phyloP scores from a whole-genome alignment of 2,797 vertebrate species.

The Cephalopachus bancanus region DNA sequence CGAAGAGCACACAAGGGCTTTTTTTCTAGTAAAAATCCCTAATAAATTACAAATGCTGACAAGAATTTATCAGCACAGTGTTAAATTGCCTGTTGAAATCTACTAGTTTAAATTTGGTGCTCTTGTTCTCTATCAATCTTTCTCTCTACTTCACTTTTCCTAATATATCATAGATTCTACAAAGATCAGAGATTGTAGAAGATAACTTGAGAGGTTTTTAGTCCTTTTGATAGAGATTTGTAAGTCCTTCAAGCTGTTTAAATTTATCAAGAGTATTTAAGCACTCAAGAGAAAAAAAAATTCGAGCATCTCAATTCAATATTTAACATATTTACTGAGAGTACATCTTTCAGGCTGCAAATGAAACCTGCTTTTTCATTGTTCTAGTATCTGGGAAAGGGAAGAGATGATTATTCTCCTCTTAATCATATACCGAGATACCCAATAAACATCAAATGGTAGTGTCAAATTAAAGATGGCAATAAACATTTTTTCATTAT shows the following conservation, averaged over 20 bases:
- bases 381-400: not conserved
- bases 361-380: not conserved
- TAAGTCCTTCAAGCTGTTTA: conserved; percentile 31
- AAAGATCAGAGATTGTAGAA: conserved; percentile 9
- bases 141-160: not conserved
- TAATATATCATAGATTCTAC: conserved; percentile 8
- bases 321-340: conserved; percentile 11
- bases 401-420: not conserved
- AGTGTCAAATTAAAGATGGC: not conserved
- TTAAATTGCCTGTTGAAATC: conserved; percentile 43
- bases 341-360: not conserved
- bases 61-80: conserved; percentile 39
- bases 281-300: not conserved
- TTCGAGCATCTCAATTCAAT: not conserved
- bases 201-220: not conserved
- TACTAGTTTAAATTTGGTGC: conserved; percentile 15
- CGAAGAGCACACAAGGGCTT: conserved; percentile 7
- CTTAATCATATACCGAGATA: not conserved
- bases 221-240: conserved; percentile 24
- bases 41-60: conserved; percentile 55
- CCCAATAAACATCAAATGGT: not conserved
- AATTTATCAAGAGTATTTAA: conserved; percentile 41
- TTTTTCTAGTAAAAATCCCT: conserved; percentile 58
- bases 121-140: conserved; percentile 36
- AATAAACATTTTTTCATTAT: not conserved